phyloP scores from a whole-genome alignment of 2,113 vertebrate genomes.

The Hippocampus mohnikei region DNA sequence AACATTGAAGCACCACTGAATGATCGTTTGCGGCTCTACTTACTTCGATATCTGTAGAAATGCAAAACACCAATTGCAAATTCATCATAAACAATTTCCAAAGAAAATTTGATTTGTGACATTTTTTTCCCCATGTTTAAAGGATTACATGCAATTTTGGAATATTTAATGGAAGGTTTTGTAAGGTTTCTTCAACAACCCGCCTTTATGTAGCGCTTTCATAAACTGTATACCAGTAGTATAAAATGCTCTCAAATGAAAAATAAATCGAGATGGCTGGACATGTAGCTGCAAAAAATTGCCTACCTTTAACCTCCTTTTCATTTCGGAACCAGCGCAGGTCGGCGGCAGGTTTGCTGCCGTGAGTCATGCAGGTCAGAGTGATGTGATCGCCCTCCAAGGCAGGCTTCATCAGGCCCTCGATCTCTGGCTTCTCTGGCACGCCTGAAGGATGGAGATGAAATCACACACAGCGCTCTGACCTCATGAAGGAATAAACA shows the following conservation, averaged over 20 bases:
- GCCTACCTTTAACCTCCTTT: conserved; percentile 92
- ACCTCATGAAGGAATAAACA: not conserved
- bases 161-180: too few relatives aligned
- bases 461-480: not conserved
- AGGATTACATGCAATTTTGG: too few relatives aligned
- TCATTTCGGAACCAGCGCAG: conserved; percentile 98
- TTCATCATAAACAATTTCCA: too few relatives aligned
- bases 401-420: conserved; percentile 88
- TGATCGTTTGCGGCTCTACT: too few relatives aligned
- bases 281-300: conserved; percentile 1
- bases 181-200: too few relatives aligned
- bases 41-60: too few relatives aligned
- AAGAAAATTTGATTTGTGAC: too few relatives aligned
- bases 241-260: not conserved
- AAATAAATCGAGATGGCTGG: not conserved
- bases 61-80: too few relatives aligned
- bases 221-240: not conserved
- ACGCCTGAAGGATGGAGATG: conserved; percentile 76
- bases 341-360: conserved; percentile 95
- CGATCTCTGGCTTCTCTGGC: conserved; percentile 92
- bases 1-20: too few relatives aligned
- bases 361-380: conserved; percentile 93
- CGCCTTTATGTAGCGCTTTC: too few relatives aligned
- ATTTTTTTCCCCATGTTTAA: too few relatives aligned
- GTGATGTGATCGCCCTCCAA: conserved; percentile 94